Conservation (phyloP, 2,888 invertebrate species). For the Belgica antarctica region DNA sequence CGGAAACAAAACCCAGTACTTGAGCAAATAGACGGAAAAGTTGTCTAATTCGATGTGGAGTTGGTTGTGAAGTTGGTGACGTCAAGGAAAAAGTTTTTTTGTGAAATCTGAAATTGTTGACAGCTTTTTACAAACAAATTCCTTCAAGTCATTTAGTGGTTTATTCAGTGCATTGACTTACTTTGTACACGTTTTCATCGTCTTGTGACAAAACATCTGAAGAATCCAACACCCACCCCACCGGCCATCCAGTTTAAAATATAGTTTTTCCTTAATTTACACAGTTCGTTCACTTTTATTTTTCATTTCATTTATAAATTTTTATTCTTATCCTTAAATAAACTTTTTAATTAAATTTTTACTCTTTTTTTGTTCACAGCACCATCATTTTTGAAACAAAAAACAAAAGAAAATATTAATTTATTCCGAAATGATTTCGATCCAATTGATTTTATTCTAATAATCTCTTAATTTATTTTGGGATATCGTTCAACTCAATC, state of each 20-base stretch:
- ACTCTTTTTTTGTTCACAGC: constrained; percentile 30
- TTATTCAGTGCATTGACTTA: too few relatives aligned
- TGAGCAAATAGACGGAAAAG: background rate
- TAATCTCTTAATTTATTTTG: background rate
- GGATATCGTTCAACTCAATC: background rate
- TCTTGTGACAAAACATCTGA: background rate
- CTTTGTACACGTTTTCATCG: too few relatives aligned
- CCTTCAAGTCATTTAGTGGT: too few relatives aligned
- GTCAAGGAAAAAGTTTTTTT: too few relatives aligned
- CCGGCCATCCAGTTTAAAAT: too few relatives aligned
- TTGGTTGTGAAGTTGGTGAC: too few relatives aligned
- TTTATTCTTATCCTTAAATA: constrained; percentile 32
- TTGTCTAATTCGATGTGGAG: too few relatives aligned
- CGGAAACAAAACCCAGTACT: background rate
- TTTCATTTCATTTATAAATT: constrained; percentile 36
- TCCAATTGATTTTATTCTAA: constrained; percentile 11
- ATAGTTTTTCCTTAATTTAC: constrained; percentile 1
- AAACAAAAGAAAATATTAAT: background rate
- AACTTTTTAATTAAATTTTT: constrained; percentile 34
- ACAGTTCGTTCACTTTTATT: constrained; percentile 36
- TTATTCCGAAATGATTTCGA: background rate
- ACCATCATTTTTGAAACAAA: constrained; percentile 38
- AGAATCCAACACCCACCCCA: too few relatives aligned
- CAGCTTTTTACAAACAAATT: too few relatives aligned
- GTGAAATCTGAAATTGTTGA: too few relatives aligned